Base-by-base conservation (phyloP, 2,888 invertebrate species). In the Drosophila kanekoi region DNA sequence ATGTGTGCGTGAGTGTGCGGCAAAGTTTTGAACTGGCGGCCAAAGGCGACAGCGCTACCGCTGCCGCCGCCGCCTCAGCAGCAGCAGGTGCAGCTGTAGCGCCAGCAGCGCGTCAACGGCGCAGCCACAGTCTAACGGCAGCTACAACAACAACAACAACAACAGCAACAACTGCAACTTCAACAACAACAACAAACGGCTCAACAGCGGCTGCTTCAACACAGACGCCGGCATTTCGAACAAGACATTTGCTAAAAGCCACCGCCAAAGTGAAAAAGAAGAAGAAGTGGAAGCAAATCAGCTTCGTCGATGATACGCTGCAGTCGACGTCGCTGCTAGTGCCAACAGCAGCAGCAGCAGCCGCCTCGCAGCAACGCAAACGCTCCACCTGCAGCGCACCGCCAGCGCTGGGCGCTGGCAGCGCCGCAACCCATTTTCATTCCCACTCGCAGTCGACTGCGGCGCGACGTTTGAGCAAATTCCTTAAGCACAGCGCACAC, bases 211-310 rank as follows among this genome's bases (percentile, higher is more conserved):
- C 71, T 51, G 63, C 67, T 28, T 45, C 76, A 56, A 68, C 85
- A 58, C 64, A 77, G 41, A 74, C 75, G 48, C 63, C 80, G 69
- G 69, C 78, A 72, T 81, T 83, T 64, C 79, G 85, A 73, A 72
- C 89, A 20, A 78, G 88, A 64, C 89, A 90, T 62, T 68, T 90
- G 51, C 70, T 85, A 3, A 87, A 89, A 71, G 87, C 90, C 43
- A 90, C 90, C 16, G 82, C 79, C 43, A 90, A 90, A 70, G 90
- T 90, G 40, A 90, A 90, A 49, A 89, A 87, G 74, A 89, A 89
- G 87, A 89, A 89, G 43, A 88, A 89, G 81, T 85, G 84, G 85
- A 90, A 87, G 70, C 91, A 91, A 76, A 88, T 90, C 57, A 83
- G 83, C 40, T 91, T 91, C 18, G 70, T 89, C 41, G 81, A 89